Conservation (phyloP, 2,113 vertebrate genomes). For the Nansenia antarctica region DNA sequence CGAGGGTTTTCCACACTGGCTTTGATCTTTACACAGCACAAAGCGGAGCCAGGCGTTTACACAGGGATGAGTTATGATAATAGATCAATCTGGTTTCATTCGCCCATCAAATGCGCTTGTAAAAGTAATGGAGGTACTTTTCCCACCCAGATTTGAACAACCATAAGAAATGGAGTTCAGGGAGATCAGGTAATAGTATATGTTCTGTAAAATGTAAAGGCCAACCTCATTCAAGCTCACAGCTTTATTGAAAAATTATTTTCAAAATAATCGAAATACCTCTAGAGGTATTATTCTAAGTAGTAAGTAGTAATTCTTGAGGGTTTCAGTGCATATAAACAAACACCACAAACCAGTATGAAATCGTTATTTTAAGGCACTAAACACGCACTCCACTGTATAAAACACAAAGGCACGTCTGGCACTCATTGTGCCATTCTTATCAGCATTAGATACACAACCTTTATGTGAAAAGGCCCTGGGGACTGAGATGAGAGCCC, state of each 20-base stretch:
- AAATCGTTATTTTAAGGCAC: too few species aligned
- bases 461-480: constrained; percentile 14
- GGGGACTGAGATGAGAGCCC: constrained; percentile 29
- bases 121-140: constrained; percentile 19
- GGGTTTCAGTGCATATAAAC: neutral
- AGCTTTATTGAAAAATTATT: neutral
- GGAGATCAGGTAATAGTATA: neutral
- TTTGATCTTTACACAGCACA: constrained; percentile 37
- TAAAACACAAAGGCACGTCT: too few species aligned
- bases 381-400: too few species aligned
- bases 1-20: constrained; percentile 1
- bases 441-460: neutral
- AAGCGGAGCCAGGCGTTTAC: constrained; percentile 6
- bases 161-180: neutral
- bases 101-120: constrained; percentile 23
- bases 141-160: neutral
- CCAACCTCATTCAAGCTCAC: neutral
- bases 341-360: too few species aligned
- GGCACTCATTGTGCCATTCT: too few species aligned
- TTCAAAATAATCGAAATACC: neutral
- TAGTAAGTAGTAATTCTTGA: neutral
- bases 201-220: neutral
- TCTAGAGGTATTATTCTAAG: too few species aligned
- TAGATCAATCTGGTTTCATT: constrained; percentile 30
- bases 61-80: constrained; percentile 26